phyloP scores from a whole-genome alignment of 1,140 invertebrate species.

The Pseudomyrmex concolor region DNA sequence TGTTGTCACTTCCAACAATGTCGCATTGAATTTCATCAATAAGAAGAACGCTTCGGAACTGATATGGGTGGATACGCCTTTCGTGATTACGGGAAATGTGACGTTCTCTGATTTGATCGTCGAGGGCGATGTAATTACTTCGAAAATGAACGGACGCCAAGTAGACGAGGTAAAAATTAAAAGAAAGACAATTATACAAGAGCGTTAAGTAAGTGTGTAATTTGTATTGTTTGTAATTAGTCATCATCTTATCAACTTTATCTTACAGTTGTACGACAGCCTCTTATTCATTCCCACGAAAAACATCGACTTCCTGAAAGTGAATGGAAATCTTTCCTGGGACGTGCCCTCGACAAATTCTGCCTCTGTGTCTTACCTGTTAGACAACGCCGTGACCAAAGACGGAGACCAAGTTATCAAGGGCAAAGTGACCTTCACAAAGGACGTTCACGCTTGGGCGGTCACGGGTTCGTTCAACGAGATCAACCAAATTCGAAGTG shows the following conservation, averaged over 20 bases:
- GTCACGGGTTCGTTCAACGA: constrained; percentile 20
- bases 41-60: constrained; percentile 49
- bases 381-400: constrained; percentile 73
- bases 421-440: constrained; percentile 52
- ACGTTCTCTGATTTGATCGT: constrained; percentile 68
- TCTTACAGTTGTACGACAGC: constrained; percentile 66
- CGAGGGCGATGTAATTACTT: constrained; percentile 57
- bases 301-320: constrained; percentile 43
- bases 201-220: no score
- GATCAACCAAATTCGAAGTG: constrained; percentile 62
- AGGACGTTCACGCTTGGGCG: constrained; percentile 42
- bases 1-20: constrained; percentile 52
- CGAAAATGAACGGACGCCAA: constrained; percentile 60
- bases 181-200: background rate
- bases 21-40: constrained; percentile 66
- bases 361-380: constrained; percentile 57
- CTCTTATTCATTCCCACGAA: constrained; percentile 28
- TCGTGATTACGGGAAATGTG: constrained; percentile 62
- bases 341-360: background rate
- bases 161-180: constrained; percentile 58
- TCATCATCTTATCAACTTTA: background rate
- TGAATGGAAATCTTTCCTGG: constrained; percentile 68
- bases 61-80: constrained; percentile 64
- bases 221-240: background rate
- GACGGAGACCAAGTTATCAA: constrained; percentile 68